Conservation (phyloP, 2,113 vertebrate species). For the Sylvia atricapilla region DNA sequence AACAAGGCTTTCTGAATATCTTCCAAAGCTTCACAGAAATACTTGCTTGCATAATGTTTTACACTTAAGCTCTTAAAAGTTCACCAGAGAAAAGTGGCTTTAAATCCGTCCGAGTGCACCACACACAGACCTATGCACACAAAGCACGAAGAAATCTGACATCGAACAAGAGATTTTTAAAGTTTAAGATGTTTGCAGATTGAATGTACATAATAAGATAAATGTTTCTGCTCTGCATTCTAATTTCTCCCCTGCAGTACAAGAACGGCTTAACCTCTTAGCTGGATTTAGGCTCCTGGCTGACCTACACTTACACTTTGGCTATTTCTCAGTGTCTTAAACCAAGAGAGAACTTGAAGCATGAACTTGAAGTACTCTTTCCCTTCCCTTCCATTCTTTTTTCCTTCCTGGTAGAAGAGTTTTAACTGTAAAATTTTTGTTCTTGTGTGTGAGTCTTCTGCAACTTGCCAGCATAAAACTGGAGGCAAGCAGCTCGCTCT, state of each 20-base stretch:
- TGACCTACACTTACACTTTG: background rate
- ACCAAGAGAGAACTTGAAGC: background rate
- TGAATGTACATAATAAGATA: background rate
- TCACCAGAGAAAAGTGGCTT: conserved; percentile 45
- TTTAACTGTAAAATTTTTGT: background rate
- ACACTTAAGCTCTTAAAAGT: conserved; percentile 50
- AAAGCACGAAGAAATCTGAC: background rate
- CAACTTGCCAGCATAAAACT: background rate
- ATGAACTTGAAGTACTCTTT: background rate
- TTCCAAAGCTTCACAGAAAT: conserved; percentile 67
- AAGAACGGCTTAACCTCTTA: background rate
- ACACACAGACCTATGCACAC: background rate
- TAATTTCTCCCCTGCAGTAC: background rate
- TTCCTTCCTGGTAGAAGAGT: background rate
- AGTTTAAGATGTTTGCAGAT: conserved; percentile 8
- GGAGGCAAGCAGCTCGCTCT: background rate
- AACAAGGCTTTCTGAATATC: conserved; percentile 66
- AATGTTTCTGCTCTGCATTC: conserved; percentile 3
- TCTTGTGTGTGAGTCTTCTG: background rate
- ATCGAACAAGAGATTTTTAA: background rate
- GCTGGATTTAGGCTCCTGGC: background rate
- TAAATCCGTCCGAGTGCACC: background rate
- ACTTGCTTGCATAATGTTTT: conserved; percentile 45
- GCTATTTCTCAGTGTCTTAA: background rate
- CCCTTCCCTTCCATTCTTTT: background rate